Conservation (phyloP, 53 echinoderm and acorn worm species). For the Pentamera pediparva region DNA sequence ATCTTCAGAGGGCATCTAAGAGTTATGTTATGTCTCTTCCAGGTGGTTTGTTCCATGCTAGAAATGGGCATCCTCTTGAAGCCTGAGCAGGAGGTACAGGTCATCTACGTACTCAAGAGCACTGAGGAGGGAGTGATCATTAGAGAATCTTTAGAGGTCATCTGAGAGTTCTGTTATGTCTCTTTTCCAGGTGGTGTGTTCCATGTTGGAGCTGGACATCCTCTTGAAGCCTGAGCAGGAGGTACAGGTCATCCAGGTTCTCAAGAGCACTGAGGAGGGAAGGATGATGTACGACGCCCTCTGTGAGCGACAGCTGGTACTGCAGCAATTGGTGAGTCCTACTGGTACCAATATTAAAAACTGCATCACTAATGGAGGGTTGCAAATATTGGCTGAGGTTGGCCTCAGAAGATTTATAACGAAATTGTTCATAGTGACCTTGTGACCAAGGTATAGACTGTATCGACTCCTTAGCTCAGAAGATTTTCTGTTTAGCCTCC, state of each 20-base stretch:
- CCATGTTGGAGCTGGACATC: constrained; percentile 88
- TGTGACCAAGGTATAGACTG: no score
- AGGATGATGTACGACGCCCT: constrained; percentile 77
- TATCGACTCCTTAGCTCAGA: no score
- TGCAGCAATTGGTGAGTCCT: constrained; percentile 69
- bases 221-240: constrained; percentile 60
- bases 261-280: constrained; percentile 85
- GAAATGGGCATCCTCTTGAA: constrained; percentile 75
- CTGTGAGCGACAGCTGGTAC: constrained; percentile 77
- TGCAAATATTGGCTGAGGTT: no score
- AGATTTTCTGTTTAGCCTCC: no score
- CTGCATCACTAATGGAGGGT: no score
- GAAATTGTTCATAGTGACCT: no score
- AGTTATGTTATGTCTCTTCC: constrained; percentile 2
- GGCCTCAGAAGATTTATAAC: no score
- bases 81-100: constrained; percentile 72
- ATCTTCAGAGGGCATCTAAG: constrained; percentile 40
- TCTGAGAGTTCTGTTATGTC: constrained; percentile 44
- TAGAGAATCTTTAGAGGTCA: constrained; percentile 43
- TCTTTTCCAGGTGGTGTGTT: constrained; percentile 64
- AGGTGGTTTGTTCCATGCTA: constrained; percentile 90
- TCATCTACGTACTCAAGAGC: background rate
- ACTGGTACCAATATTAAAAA: no score
- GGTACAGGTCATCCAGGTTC: constrained; percentile 78
- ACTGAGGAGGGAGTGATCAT: constrained; percentile 27